Percentiles rank a stretch among this genome's conserved stretches.
Conservation (phyloP, 2,888 invertebrate genomes). For the Callyntrura guangdongensis region DNA sequence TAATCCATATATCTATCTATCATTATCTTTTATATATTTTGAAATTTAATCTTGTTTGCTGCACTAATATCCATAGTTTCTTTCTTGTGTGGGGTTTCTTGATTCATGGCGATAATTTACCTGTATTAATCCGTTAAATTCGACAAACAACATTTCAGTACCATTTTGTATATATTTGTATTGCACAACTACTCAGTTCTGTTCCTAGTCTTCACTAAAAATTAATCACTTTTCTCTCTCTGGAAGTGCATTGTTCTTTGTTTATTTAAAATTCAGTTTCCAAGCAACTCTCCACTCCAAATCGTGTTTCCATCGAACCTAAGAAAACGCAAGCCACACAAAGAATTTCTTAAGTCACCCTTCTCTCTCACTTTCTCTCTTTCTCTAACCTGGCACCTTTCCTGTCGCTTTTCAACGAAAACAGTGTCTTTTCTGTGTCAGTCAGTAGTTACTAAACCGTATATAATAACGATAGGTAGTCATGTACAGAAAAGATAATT, state of each 20-base stretch:
- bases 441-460: slow-evolving; percentile 61
- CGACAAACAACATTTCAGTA: neutral
- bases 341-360: neutral
- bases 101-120: slow-evolving; percentile 17
- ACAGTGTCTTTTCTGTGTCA: slow-evolving; percentile 31
- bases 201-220: neutral
- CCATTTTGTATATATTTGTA: neutral
- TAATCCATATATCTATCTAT: slow-evolving; percentile 30
- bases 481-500: slow-evolving; percentile 32
- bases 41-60: slow-evolving; percentile 44
- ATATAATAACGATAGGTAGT: slow-evolving; percentile 20
- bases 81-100: slow-evolving; percentile 26
- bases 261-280: slow-evolving; percentile 7
- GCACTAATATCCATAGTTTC: slow-evolving; percentile 18
- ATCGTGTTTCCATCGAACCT: neutral
- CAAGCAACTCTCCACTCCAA: neutral
- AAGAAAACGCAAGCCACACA: slow-evolving; percentile 32
- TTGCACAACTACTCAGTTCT: neutral
- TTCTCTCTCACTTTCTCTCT: slow-evolving; percentile 4
- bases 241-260: neutral
- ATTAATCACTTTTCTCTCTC: slow-evolving; percentile 1
- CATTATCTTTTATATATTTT: neutral
- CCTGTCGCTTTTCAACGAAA: slow-evolving; percentile 55
- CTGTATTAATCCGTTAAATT: neutral
- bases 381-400: slow-evolving; percentile 68